Evolutionary conservation across 1,140 invertebrate genomes (phyloP).

Genomic region (Callitettix versicolor): DNA sequence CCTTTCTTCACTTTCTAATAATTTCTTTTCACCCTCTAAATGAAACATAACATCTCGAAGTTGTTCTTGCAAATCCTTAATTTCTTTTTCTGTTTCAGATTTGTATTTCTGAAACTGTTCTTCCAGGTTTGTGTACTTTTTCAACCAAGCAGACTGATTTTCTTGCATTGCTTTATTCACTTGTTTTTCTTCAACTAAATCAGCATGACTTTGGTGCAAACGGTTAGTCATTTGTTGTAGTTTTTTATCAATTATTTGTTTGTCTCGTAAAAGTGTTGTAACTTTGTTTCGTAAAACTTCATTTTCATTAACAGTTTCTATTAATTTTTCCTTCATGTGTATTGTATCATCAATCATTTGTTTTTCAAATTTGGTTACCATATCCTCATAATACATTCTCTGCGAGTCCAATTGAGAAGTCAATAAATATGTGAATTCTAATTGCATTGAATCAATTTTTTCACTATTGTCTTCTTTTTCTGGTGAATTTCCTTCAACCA

Average conservation of each 20-base stretch:
- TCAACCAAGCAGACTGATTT: conserved; percentile 70
- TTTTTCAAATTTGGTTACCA: conserved; percentile 50
- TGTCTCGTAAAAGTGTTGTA: conserved; percentile 16
- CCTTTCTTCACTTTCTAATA: conserved; percentile 34
- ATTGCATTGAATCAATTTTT: conserved; percentile 84
- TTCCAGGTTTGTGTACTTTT: conserved; percentile 52
- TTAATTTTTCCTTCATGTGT: conserved; percentile 42
- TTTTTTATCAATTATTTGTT: conserved; percentile 21
- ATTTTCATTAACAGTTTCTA: conserved; percentile 31
- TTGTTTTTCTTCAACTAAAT: conserved; percentile 68
- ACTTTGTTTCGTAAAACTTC: conserved; percentile 30
- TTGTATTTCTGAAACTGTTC: conserved; percentile 45
- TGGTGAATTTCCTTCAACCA: conserved; percentile 62
- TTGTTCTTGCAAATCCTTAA: conserved; percentile 79
- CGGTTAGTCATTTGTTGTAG: conserved; percentile 38
- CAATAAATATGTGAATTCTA: conserved; percentile 95
- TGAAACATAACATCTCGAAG: conserved; percentile 93
- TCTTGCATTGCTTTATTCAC: conserved; percentile 60
- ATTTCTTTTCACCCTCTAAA: conserved; percentile 68
- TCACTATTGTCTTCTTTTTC: conserved; percentile 55
- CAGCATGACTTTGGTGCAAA: conserved; percentile 43
- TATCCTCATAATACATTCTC: conserved; percentile 83
- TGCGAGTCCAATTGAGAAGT: conserved; percentile 94
- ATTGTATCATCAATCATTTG: conserved; percentile 38
- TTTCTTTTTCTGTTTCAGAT: conserved; percentile 52